A percentile compares a stretch with the other conserved stretches of the same genome.
phyloP scores from a whole-genome alignment of 2,113 vertebrate species.

The Calyptommatus sinebrachiatus region DNA sequence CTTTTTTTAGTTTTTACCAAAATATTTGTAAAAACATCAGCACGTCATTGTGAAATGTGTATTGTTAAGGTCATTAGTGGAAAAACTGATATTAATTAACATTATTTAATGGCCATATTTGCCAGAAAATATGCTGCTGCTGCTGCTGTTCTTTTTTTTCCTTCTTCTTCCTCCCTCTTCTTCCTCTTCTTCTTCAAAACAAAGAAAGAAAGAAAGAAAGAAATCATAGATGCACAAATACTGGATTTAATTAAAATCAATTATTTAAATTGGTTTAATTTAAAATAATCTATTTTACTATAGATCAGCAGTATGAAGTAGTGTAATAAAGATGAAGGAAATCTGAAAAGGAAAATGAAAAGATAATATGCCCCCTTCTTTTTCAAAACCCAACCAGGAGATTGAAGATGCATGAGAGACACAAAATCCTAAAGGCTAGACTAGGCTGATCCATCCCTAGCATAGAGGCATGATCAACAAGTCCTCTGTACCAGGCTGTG shows the following conservation, averaged over 20 bases:
- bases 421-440: background rate
- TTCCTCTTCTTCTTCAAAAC: background rate
- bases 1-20: background rate
- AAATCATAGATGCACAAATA: background rate
- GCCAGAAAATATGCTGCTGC: background rate
- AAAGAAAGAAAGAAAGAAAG: too few species aligned
- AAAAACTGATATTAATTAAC: background rate
- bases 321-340: conserved; percentile 17
- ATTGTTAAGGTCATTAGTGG: background rate
- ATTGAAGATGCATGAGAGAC: conserved; percentile 23
- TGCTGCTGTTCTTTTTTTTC: too few species aligned
- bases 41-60: background rate
- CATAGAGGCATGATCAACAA: conserved; percentile 30
- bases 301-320: background rate
- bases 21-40: background rate
- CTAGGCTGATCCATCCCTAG: conserved; percentile 16
- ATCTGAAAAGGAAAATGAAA: background rate
- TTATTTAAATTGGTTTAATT: conserved; percentile 3
- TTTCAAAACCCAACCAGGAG: conserved; percentile 33
- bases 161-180: background rate
- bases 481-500: conserved; percentile 24
- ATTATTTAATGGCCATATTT: background rate
- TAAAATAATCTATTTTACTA: background rate
- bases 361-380: conserved; percentile 2
- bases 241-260: background rate